Evolutionary conservation across 2,888 invertebrate species (phyloP).

Genomic region (Lysandra coridon): DNA sequence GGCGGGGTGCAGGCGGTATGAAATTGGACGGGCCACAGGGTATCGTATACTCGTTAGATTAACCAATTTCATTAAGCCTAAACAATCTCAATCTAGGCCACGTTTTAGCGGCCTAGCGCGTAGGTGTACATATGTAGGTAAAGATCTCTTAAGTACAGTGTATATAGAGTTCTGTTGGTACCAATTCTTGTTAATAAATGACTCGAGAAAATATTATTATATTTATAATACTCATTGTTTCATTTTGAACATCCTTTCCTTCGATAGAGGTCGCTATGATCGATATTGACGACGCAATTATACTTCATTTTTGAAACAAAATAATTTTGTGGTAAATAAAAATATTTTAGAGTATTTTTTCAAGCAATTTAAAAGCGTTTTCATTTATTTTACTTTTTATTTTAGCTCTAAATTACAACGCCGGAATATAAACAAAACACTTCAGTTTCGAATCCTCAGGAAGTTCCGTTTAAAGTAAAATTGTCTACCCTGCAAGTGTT

Average conservation of each 20-base stretch:
- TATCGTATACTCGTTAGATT: constrained; percentile 42
- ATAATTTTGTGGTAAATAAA: too few relatives aligned
- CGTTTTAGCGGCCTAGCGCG: constrained; percentile 47
- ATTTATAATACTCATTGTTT: constrained; percentile 58
- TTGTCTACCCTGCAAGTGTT: too few relatives aligned
- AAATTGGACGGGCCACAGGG: constrained; percentile 40
- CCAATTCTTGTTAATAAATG: constrained; percentile 60
- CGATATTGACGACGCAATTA: too few relatives aligned
- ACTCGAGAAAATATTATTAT: constrained; percentile 72
- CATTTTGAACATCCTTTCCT: constrained; percentile 33
- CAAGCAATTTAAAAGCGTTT: too few relatives aligned
- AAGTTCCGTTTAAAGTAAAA: too few relatives aligned
- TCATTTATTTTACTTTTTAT: too few relatives aligned
- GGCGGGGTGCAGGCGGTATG: constrained; percentile 28
- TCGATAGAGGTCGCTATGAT: not conserved
- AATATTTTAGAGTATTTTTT: too few relatives aligned
- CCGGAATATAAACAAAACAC: too few relatives aligned
- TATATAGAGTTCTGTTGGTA: constrained; percentile 47
- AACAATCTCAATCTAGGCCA: constrained; percentile 39
- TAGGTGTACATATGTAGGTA: constrained; percentile 40
- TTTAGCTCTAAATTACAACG: too few relatives aligned
- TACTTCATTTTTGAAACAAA: too few relatives aligned
- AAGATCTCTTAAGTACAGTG: constrained; percentile 43
- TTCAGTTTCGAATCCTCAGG: too few relatives aligned
- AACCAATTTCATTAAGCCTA: constrained; percentile 35